phyloP scores from a whole-genome alignment of 37 sponge, comb jelly and placozoan species.

The Ephydatia muelleri region DNA sequence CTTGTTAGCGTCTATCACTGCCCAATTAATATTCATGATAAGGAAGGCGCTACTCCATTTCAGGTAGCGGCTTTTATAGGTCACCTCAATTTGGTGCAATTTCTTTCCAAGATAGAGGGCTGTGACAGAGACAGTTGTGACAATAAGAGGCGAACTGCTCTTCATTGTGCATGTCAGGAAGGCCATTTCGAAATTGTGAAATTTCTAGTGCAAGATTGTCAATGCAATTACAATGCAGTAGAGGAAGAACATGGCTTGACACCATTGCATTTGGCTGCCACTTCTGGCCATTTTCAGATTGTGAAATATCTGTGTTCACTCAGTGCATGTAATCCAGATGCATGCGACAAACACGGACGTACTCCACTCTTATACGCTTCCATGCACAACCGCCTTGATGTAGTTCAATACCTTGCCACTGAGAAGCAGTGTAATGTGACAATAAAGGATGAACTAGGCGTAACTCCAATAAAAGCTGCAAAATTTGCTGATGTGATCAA shows the following conservation, averaged over 20 bases:
- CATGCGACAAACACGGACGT: conserved; percentile 22
- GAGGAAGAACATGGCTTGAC: conserved; percentile 29
- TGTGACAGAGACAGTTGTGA: conserved; percentile 12
- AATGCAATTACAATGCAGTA: background rate
- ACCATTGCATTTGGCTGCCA: conserved; percentile 51
- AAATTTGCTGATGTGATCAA: conserved; percentile 41
- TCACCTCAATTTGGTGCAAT: background rate
- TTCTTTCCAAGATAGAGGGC: background rate
- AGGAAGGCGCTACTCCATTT: conserved; percentile 11
- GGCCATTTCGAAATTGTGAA: conserved; percentile 8
- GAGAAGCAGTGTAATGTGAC: background rate
- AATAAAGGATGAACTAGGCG: conserved; percentile 10
- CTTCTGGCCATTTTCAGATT: background rate
- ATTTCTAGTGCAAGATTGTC: background rate
- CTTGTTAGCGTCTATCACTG: background rate
- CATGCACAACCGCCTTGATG: conserved; percentile 35
- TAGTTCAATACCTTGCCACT: conserved; percentile 23
- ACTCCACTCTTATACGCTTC: conserved; percentile 51
- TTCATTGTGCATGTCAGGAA: conserved; percentile 33
- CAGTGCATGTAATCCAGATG: background rate
- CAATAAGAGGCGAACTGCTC: conserved; percentile 15
- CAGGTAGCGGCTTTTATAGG: conserved; percentile 16
- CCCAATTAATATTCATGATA: background rate
- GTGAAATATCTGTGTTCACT: background rate
- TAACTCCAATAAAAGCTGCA: conserved; percentile 54